A percentile compares a stretch with the other conserved stretches of the same genome.
Conservation (phyloP, 1,140 invertebrate genomes). For the Aphis craccivora region DNA sequence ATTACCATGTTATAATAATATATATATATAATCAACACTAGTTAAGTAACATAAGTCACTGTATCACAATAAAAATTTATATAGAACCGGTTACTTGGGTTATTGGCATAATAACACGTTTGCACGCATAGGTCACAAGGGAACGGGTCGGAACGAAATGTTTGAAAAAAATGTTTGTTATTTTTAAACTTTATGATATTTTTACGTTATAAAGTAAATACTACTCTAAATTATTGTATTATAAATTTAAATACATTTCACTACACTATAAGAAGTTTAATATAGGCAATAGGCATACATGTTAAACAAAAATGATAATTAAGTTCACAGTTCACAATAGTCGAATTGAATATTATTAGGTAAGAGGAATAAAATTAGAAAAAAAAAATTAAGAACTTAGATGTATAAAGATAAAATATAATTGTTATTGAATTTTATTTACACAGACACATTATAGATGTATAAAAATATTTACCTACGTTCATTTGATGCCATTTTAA, state of each 20-base stretch:
- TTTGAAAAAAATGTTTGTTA: not conserved
- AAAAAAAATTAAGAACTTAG: not conserved
- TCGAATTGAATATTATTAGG: too few relatives aligned
- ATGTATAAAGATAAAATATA: not conserved
- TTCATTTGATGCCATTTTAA: not conserved
- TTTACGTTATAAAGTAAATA: not conserved
- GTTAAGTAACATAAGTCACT: slow-evolving; percentile 6
- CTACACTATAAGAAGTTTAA: too few relatives aligned
- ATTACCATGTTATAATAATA: not conserved
- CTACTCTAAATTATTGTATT: not conserved
- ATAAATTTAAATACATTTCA: too few relatives aligned
- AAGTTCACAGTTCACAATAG: too few relatives aligned
- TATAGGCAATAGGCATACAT: too few relatives aligned
- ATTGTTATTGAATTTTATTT: not conserved
- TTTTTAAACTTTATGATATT: not conserved
- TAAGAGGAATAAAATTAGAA: not conserved
- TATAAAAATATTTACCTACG: not conserved
- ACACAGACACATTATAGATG: not conserved
- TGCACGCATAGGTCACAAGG: not conserved
- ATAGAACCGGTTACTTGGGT: slow-evolving; percentile 23
- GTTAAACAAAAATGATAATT: too few relatives aligned
- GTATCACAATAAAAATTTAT: not conserved
- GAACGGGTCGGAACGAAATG: not conserved
- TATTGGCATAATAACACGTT: slow-evolving; percentile 35
- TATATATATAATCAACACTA: not conserved